These are phyloP conservation scores for Globia sparganii DNA, from an alignment of 2,888 invertebrate species.

Conservation along the genomic window DNA sequence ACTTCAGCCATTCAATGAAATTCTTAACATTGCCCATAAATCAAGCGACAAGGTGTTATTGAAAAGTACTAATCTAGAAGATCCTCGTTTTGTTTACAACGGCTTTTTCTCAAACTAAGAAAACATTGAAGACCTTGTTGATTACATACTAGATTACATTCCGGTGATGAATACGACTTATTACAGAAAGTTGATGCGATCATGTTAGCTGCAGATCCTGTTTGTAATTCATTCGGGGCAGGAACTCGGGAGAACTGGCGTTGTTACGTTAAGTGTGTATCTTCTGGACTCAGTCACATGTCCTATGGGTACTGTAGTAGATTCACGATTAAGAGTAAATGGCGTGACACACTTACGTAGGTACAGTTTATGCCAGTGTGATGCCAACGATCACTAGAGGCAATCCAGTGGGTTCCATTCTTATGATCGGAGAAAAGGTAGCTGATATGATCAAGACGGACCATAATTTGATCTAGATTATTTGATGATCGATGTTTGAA, in stretches of 20 bases:
- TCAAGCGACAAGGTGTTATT: slow-evolving; percentile 79
- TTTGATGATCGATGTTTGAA: not conserved
- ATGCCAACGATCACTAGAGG: slow-evolving; percentile 67
- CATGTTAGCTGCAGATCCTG: slow-evolving; percentile 58
- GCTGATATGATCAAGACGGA: slow-evolving; percentile 71
- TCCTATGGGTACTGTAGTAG: slow-evolving; percentile 72
- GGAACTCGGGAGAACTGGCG: slow-evolving; percentile 70
- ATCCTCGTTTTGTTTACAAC: slow-evolving; percentile 65
- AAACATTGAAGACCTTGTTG: slow-evolving; percentile 66
- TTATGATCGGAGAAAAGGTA: slow-evolving; percentile 73
- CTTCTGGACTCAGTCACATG: slow-evolving; percentile 68
- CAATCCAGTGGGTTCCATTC: slow-evolving; percentile 64
- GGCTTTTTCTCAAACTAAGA: slow-evolving; percentile 65
- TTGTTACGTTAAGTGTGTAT: slow-evolving; percentile 68
- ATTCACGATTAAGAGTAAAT: slow-evolving; percentile 64
- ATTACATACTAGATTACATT: slow-evolving; percentile 63
- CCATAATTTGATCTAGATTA: slow-evolving; percentile 45
- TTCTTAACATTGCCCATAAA: slow-evolving; percentile 70
- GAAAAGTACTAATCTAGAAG: slow-evolving; percentile 64
- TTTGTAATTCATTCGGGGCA: slow-evolving; percentile 61
- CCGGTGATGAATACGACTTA: slow-evolving; percentile 68
- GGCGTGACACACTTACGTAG: slow-evolving; percentile 65
- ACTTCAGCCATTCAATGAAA: slow-evolving; percentile 64
- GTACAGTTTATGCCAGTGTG: slow-evolving; percentile 70
- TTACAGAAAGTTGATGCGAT: slow-evolving; percentile 66